Base-by-base conservation (phyloP, 2,888 invertebrate genomes). In the Malthinus flaveolus region DNA sequence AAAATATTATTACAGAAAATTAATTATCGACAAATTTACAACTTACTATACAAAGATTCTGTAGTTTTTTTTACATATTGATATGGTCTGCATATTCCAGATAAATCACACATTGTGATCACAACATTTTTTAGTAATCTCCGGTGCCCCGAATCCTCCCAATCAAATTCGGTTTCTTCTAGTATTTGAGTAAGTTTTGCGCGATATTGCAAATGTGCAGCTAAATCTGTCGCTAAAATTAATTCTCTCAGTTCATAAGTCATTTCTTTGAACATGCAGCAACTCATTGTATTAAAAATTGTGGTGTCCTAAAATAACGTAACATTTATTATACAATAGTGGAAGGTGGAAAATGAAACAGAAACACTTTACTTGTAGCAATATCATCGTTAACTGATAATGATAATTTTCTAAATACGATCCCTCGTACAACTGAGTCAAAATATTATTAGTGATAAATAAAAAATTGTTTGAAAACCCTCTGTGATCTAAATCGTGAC, bases 401-500 rank as follows among this genome's bases (percentile, higher is more conserved):
- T 87, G 87, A 66, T 87, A 85, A 69, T 85, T 79, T 71, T 87
- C 86, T 50, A 85, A 75, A 61, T 81, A 79, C 1, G 86, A 86
- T 9, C 80, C 79, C 49, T 78, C 78, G 74, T 87, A 87, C 73
- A 87, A 81, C 51, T 75, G 73, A 0, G 83, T 74, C 9, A 86
- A 75, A 0, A 82, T 80, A 55, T 86, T 82, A 61, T 82, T 81
- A 61, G 80, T 79, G 7, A 84, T 74, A 53, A 81, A 72, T 4
- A 86, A 75, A 74, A 82, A 87, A 71, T 84, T 85, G 71, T 86
- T 86, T 62, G 85, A 86, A 69, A 76, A 81, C 1, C 86, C 87
- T 0, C 82, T 82, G 69, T 87, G 87, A 74, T 87, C 86, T 44
- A 85, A 65, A 72, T 87, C 86, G 68, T 87, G 87, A 70, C 85